phyloP scores from a whole-genome alignment of 2,888 invertebrate species.

The Brachylomia viminalis region DNA sequence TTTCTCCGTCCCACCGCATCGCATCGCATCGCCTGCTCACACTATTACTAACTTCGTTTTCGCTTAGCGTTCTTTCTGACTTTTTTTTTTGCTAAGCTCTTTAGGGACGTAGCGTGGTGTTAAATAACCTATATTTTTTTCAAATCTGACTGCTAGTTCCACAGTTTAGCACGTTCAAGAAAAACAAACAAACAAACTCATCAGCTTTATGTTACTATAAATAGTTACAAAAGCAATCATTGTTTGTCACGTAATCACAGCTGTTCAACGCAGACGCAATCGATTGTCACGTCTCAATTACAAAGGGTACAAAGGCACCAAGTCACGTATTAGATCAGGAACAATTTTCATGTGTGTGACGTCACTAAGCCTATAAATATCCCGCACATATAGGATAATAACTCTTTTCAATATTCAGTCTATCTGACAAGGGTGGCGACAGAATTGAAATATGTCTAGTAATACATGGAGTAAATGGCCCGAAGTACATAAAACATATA shows the following conservation, averaged over 20 bases:
- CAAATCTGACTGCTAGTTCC: no score
- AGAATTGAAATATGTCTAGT: constrained; percentile 31
- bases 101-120: no score
- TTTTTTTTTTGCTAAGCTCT: no score
- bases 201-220: constrained; percentile 2
- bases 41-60: no score
- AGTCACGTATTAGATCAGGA: constrained; percentile 9
- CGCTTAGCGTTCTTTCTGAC: no score
- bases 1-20: no score
- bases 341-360: constrained; percentile 26
- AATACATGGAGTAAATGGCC: constrained; percentile 46
- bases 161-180: no score
- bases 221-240: constrained; percentile 14
- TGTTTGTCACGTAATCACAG: constrained; percentile 40
- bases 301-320: constrained; percentile 12
- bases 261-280: constrained; percentile 35
- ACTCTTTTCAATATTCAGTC: constrained; percentile 48
- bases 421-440: constrained; percentile 53
- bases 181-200: no score
- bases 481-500: constrained; percentile 40
- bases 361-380: constrained; percentile 41
- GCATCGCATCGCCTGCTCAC: no score
- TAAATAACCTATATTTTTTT: no score
- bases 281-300: constrained; percentile 32
- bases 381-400: constrained; percentile 16